phyloP scores from a whole-genome alignment of 2,113 vertebrate species.

The Prochilodus magdalenae region DNA sequence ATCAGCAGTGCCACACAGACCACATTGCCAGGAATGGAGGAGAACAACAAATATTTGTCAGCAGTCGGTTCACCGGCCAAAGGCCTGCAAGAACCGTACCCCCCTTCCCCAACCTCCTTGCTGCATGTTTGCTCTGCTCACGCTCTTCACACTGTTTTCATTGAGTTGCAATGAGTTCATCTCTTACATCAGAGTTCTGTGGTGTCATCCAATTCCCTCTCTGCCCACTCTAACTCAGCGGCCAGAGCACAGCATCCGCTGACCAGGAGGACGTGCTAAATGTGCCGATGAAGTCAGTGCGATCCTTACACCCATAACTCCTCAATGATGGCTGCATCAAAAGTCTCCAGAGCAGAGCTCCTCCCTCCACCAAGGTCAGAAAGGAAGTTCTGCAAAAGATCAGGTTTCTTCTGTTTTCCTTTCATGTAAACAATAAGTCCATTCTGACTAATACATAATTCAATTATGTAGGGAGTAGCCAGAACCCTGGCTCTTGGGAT shows the following conservation, averaged over 20 bases:
- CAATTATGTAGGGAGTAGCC: slow-evolving; percentile 57
- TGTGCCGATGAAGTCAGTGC: slow-evolving; percentile 64
- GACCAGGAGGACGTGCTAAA: slow-evolving; percentile 29
- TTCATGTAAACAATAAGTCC: slow-evolving; percentile 65
- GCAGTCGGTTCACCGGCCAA: slow-evolving; percentile 28
- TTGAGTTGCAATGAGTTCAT: slow-evolving; percentile 58
- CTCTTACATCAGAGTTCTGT: slow-evolving; percentile 62
- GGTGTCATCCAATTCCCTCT: slow-evolving; percentile 18
- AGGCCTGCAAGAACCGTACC: slow-evolving; percentile 30
- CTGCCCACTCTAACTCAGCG: slow-evolving; percentile 6
- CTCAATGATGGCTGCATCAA: slow-evolving; percentile 51
- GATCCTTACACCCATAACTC: slow-evolving; percentile 52
- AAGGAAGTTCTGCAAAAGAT: slow-evolving; percentile 10
- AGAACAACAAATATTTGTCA: slow-evolving; percentile 57
- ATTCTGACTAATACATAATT: slow-evolving; percentile 63
- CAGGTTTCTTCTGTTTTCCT: slow-evolving; percentile 13
- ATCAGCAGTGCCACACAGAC: slow-evolving; percentile 20
- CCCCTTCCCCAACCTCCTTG: slow-evolving; percentile 7
- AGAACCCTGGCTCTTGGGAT: slow-evolving; percentile 59
- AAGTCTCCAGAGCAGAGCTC: slow-evolving; percentile 40
- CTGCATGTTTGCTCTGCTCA: slow-evolving; percentile 52
- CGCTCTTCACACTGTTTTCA: slow-evolving; percentile 59
- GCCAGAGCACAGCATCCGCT: background rate
- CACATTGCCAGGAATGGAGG: slow-evolving; percentile 22
- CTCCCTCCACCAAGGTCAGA: slow-evolving; percentile 10